These are phyloP conservation scores for Ceyx cyanopectus DNA, from an alignment of 2,113 vertebrate species.

Conservation along the genomic window DNA sequence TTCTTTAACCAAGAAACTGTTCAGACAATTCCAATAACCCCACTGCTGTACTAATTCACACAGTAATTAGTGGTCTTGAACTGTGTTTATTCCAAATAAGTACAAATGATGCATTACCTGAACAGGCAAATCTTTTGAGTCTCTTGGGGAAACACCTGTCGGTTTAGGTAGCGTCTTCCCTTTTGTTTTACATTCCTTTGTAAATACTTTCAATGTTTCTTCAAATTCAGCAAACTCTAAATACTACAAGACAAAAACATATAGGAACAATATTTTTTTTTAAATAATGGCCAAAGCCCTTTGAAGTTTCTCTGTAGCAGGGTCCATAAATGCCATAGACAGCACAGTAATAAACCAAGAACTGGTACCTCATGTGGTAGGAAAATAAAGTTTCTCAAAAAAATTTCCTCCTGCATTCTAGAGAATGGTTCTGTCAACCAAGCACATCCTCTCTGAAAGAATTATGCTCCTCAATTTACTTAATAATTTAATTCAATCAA, in stretches of 20 bases:
- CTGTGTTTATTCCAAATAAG: not conserved
- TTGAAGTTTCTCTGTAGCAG: not conserved
- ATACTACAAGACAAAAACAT: slow-evolving; percentile 79
- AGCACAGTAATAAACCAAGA: not conserved
- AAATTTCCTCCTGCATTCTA: not conserved
- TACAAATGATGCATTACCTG: slow-evolving; percentile 79
- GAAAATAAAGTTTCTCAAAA: not conserved
- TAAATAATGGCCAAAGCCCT: not conserved
- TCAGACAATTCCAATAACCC: not conserved
- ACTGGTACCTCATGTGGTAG: rapidly evolving
- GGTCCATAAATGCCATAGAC: not conserved
- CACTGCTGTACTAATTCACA: not conserved
- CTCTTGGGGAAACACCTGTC: slow-evolving; percentile 65
- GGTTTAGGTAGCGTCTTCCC: slow-evolving; percentile 84
- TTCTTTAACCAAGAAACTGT: not conserved
- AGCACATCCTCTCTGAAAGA: not conserved
- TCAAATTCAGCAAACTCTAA: slow-evolving; percentile 91
- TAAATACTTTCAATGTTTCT: slow-evolving; percentile 87
- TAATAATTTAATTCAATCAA: not conserved
- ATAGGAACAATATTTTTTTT: not conserved
- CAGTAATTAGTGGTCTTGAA: not conserved
- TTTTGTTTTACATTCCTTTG: slow-evolving; percentile 91
- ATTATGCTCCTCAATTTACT: not conserved
- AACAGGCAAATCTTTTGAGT: slow-evolving; percentile 75
- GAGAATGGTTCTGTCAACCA: not conserved